Percentiles rank a stretch among this genome's conserved stretches.
Evolutionary conservation across 2,797 vertebrate species (phyloP).

Genomic region (Morus bassanus): DNA sequence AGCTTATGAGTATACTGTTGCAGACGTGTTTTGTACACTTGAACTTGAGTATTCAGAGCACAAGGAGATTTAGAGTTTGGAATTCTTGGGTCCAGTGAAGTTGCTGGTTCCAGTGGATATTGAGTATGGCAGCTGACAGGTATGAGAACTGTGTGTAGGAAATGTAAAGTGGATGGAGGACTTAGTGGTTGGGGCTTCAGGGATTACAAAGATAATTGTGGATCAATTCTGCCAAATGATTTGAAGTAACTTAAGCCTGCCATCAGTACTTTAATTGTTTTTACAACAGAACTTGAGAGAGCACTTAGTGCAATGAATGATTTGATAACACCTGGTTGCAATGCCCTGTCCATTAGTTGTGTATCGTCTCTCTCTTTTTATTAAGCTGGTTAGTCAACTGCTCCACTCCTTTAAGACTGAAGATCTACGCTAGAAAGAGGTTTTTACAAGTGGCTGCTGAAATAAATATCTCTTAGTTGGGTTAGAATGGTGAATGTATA

Average conservation of each 20-base stretch:
- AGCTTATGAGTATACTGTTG: not conserved
- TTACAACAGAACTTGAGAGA: slow-evolving; percentile 73
- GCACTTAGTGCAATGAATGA: slow-evolving; percentile 73
- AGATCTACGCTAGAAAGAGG: slow-evolving; percentile 60
- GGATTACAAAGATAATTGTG: slow-evolving; percentile 80
- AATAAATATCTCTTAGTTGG: not conserved
- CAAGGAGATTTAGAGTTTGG: slow-evolving; percentile 12
- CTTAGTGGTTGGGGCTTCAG: slow-evolving; percentile 68
- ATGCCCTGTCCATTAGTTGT: slow-evolving; percentile 68
- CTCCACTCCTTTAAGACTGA: slow-evolving; percentile 59
- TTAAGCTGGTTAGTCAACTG: slow-evolving; percentile 71
- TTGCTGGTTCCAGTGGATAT: slow-evolving; percentile 42
- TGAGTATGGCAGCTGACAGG: slow-evolving; percentile 45
- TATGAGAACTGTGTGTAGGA: slow-evolving; percentile 63
- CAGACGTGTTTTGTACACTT: not conserved
- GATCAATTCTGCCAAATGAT: slow-evolving; percentile 80
- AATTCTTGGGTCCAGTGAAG: slow-evolving; percentile 46
- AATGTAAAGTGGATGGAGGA: slow-evolving; percentile 73
- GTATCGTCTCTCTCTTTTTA: slow-evolving; percentile 70
- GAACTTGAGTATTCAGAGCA: not conserved
- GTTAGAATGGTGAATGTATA: slow-evolving; percentile 3
- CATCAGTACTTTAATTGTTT: slow-evolving; percentile 81
- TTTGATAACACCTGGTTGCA: slow-evolving; percentile 69
- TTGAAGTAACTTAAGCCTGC: slow-evolving; percentile 77
- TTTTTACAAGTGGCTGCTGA: slow-evolving; percentile 41